These are phyloP conservation scores for Hypotaenidia philippensis DNA, from an alignment of 2,797 vertebrate genomes.

Conservation along the genomic window DNA sequence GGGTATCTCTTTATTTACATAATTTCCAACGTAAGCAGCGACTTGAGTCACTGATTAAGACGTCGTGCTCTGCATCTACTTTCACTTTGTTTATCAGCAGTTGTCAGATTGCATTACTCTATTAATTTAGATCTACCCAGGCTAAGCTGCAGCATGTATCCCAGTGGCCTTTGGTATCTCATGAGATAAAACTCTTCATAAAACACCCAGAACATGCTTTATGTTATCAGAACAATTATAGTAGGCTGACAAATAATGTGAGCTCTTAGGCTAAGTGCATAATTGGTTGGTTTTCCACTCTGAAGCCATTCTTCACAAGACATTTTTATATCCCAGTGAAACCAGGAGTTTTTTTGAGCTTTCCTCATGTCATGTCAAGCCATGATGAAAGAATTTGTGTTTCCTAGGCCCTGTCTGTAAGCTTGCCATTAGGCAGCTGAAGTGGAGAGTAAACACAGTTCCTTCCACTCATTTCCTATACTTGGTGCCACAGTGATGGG, in stretches of 20 bases:
- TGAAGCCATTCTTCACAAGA: neutral
- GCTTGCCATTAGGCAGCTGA: neutral
- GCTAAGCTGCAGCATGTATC: neutral
- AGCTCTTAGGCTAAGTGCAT: neutral
- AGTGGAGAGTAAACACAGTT: neutral
- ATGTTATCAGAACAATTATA: neutral
- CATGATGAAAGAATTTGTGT: neutral
- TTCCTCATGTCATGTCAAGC: neutral
- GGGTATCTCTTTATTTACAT: neutral
- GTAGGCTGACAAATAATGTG: neutral
- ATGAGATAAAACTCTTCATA: neutral
- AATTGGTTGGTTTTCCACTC: neutral
- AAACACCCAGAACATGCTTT: neutral
- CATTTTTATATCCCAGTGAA: neutral
- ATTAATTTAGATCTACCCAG: neutral
- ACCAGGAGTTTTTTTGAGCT: neutral
- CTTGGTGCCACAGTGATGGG: neutral
- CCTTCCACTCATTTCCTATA: neutral
- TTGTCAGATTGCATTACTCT: neutral
- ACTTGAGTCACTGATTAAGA: neutral
- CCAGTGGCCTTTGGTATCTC: neutral
- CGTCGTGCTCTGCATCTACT: neutral
- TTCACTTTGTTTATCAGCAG: slow-evolving; percentile 12
- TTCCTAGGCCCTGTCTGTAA: neutral
- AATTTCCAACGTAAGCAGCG: neutral